Base-by-base conservation (phyloP, 2,113 vertebrate genomes). In the Vanacampus margaritifer region DNA sequence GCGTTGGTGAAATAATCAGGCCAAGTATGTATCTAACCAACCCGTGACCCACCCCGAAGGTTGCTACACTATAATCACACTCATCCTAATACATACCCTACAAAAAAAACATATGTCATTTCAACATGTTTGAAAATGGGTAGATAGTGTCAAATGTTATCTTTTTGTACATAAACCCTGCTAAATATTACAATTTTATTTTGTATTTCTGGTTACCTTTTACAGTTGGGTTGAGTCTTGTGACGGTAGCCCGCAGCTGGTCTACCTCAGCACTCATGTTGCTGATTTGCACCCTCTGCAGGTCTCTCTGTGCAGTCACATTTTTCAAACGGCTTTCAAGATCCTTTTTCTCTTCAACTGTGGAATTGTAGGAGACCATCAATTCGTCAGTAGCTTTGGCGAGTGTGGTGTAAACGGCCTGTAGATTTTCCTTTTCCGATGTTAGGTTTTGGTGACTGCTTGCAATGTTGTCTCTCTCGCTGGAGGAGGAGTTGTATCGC, bases 241-340 rank as follows among this genome's bases (percentile, higher is more conserved):
- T 17, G 0, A 76, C 0, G 8, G 64, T 45, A 2, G 0, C 35
- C 65, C 46, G 62, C 12, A 86, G 65, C 36, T 19, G 2, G 23
- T 83, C 75, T 28, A 58, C 72, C 64, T 80, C 79, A 9, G 35
- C 50, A 0, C 75, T 87, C 79, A 90, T 65, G 51, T 84, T 86
- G 43, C 28, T 4, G 0, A 65, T 57, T 17, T 35, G 62, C 13
- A 17, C 7, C 43, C 21, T 65, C 64, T 87, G 41, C 23, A 7
- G 16, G 41, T 83, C 72, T 68, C 71, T 65, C 24, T 86, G 82
- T 0, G 5, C 39, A 0, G 64, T 74, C 6, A 71, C 35, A 2
- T 69, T 78, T 17, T 36, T 23, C 5, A 67, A 72, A 0, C 13
- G 24, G 0, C 0, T 58, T 45, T 86, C 65, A 16, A 88, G 68